These are phyloP conservation scores for Orchestia grillus DNA, from an alignment of 1,140 invertebrate genomes.

Conservation along the genomic window DNA sequence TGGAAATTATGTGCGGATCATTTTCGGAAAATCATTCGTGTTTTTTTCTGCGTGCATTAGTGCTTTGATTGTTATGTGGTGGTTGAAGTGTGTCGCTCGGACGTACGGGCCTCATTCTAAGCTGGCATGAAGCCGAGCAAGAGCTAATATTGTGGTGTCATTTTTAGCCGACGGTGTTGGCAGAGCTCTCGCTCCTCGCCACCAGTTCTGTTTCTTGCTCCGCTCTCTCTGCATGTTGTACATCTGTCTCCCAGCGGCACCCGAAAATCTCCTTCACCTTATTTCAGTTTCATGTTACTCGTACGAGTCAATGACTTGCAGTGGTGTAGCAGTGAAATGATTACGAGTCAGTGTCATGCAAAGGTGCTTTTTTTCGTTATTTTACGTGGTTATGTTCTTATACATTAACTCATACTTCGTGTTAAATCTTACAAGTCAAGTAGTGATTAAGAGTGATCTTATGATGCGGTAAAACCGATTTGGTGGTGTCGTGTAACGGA, in stretches of 20 bases:
- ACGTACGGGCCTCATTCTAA: slow-evolving; percentile 49
- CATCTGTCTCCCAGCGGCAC: not conserved
- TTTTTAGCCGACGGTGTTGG: slow-evolving; percentile 68
- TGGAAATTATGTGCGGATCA: not conserved
- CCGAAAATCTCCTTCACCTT: not conserved
- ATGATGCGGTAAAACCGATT: not conserved
- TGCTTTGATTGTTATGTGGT: slow-evolving; percentile 46
- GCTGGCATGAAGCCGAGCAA: slow-evolving; percentile 53
- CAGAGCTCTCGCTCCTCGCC: slow-evolving; percentile 62
- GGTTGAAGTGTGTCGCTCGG: slow-evolving; percentile 39
- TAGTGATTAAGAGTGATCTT: not conserved
- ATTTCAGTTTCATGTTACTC: not conserved
- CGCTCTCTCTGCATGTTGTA: slow-evolving; percentile 71
- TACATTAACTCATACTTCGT: not conserved
- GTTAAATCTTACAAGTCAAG: not conserved
- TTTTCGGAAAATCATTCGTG: not conserved
- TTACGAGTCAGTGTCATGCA: not conserved
- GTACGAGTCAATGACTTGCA: not conserved
- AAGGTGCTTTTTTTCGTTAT: not conserved
- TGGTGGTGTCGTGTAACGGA: not conserved
- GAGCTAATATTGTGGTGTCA: slow-evolving; percentile 68
- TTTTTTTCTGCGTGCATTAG: not conserved
- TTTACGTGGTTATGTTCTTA: too few relatives aligned
- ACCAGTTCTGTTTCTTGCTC: slow-evolving; percentile 66
- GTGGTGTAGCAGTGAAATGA: not conserved